phyloP scores from a whole-genome alignment of 92 coral and sea anemone genomes.

The Siderastrea siderea region DNA sequence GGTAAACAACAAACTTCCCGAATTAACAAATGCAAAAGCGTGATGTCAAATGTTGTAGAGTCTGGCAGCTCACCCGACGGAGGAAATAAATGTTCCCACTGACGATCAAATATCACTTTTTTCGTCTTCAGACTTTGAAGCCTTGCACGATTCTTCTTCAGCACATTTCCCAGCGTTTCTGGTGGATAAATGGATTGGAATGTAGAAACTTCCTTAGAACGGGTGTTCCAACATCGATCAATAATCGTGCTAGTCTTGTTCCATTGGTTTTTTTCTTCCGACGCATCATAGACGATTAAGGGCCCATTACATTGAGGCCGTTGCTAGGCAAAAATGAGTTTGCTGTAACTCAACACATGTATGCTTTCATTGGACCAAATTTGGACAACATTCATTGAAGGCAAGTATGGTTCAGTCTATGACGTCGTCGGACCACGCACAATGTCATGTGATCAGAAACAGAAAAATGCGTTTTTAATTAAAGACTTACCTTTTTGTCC shows the following conservation, averaged over 20 bases:
- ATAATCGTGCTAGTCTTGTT: slow-evolving; percentile 41
- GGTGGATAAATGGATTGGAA: slow-evolving; percentile 6
- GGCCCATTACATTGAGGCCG: no score
- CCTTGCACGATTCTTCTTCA: slow-evolving; percentile 17
- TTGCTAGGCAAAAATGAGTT: no score
- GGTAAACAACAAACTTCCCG: slow-evolving; percentile 39
- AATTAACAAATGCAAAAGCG: slow-evolving; percentile 56
- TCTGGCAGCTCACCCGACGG: slow-evolving; percentile 41
- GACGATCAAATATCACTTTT: slow-evolving; percentile 27
- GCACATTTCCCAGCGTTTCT: slow-evolving; percentile 10
- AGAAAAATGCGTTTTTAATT: no score
- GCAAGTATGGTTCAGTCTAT: no score
- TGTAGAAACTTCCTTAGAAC: slow-evolving; percentile 34
- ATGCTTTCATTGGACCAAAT: no score
- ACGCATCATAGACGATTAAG: neutral
- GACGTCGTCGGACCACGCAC: no score
- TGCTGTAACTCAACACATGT: no score
- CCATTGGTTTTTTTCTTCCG: slow-evolving; percentile 49
- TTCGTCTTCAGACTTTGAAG: neutral
- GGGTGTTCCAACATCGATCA: slow-evolving; percentile 54
- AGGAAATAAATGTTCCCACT: slow-evolving; percentile 64
- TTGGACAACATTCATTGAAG: no score
- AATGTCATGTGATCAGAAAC: no score
- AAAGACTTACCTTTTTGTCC: no score
- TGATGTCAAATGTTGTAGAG: slow-evolving; percentile 56